These are phyloP conservation scores for Oryzias melastigma DNA, from an alignment of 2,113 vertebrate species.

Conservation along the genomic window DNA sequence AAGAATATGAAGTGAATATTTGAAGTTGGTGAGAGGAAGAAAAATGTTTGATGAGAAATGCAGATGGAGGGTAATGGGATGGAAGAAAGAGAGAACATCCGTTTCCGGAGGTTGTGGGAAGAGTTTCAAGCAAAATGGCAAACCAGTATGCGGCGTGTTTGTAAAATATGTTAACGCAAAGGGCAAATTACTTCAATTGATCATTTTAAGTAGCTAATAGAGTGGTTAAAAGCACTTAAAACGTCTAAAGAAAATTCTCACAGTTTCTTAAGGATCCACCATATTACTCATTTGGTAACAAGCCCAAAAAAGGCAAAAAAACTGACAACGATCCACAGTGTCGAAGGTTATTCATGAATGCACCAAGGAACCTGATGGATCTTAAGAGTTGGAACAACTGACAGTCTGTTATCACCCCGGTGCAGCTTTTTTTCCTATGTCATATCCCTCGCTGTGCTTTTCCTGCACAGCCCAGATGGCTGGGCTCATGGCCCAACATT, in stretches of 20 bases:
- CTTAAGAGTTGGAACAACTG: constrained; percentile 9
- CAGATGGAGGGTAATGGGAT: constrained; percentile 62
- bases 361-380: constrained; percentile 5
- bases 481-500: constrained; percentile 46
- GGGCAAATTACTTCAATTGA: constrained; percentile 41
- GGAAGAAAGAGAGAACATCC: constrained; percentile 29
- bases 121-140: constrained; percentile 34
- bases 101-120: constrained; percentile 28
- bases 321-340: neutral
- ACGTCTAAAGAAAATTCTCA: constrained; percentile 5
- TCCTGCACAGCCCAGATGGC: constrained; percentile 54
- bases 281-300: too few species aligned
- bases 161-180: constrained; percentile 28
- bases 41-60: constrained; percentile 69
- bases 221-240: constrained; percentile 31
- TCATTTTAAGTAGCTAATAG: constrained; percentile 29
- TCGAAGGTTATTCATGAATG: constrained; percentile 13
- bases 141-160: constrained; percentile 32
- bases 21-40: constrained; percentile 61
- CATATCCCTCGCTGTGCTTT: constrained; percentile 24
- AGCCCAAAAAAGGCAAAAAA: neutral
- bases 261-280: neutral
- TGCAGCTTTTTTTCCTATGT: constrained; percentile 26
- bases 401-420: constrained; percentile 1
- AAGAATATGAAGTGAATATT: constrained; percentile 70